Conservation (phyloP, 1,140 invertebrate genomes). For the Anastatus disparis region DNA sequence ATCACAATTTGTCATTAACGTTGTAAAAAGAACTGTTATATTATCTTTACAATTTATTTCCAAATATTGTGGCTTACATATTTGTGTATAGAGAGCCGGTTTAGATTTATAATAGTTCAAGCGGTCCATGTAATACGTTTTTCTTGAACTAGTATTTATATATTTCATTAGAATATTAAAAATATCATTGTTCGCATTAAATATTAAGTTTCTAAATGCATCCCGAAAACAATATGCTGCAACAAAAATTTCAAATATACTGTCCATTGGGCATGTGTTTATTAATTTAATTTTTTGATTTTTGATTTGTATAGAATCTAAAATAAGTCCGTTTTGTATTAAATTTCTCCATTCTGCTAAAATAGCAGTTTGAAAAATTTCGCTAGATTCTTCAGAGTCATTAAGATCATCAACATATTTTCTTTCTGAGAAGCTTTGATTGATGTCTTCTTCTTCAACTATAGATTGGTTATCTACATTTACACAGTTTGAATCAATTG, state of each 20-base stretch:
- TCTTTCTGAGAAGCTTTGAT: too few species aligned
- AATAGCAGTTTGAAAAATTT: too few species aligned
- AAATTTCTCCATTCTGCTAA: neutral
- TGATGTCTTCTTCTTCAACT: too few species aligned
- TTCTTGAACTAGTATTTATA: too few species aligned
- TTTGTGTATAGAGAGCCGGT: neutral
- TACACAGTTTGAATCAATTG: too few species aligned
- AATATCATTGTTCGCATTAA: neutral
- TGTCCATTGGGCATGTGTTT: neutral
- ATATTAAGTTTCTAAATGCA: neutral
- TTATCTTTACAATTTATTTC: conserved; percentile 2
- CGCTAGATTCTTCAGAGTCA: too few species aligned
- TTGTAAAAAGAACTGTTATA: neutral
- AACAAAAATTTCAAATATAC: neutral
- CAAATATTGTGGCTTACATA: neutral
- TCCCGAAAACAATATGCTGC: neutral
- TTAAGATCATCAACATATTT: too few species aligned
- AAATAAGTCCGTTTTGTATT: neutral
- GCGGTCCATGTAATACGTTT: neutral
- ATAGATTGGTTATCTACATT: too few species aligned
- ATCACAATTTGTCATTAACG: neutral
- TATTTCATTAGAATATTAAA: neutral
- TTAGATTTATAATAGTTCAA: too few species aligned
- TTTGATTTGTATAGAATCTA: neutral
- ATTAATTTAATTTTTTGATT: neutral